Base-by-base conservation (phyloP, 2,113 vertebrate species). In the Accipiter virgatus region DNA sequence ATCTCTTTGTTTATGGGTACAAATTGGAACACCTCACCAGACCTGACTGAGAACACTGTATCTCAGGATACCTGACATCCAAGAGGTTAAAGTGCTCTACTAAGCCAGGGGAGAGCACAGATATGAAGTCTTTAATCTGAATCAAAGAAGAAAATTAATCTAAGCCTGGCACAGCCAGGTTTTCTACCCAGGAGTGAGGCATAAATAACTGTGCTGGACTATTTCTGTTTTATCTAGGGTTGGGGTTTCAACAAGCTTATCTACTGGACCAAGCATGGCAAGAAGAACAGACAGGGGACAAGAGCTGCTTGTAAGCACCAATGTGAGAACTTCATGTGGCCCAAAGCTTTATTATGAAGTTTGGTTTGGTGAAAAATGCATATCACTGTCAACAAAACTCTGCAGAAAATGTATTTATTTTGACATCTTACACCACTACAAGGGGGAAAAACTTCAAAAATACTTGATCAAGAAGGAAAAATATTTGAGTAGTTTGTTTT, bases 401-500 rank as follows among this genome's bases (percentile, higher is more conserved):
- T 65, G 8, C 19, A 77, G 27, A 79, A 86, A 58, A 40, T 11
- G 0, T 38, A 52, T 7, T 43, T 14, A 23, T 62, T 62, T 58
- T 67, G 14, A 40, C 4, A 17, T 19, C 6, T 86, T 47, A 29
- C 13, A 62, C 4, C 6, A 50, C 3, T 53, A 10, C 8, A 50
- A 10, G 3, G 5, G 7, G 5, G 7, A 10, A 66, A 70, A 52
- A 1, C 1, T 38, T 29, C 3, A 67, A 79, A 45, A 59, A 27
- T 36, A 63, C 6, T 20, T 81, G 6, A 55, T 10, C 19, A 82
- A 31, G 3, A 74, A 7, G 2, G 12, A 42, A 85, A 68, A 70
- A 17, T 6, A 21, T 17, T 42, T 50, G 5, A 36, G 4, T 89
- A 38, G 2, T 56, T 32, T 34, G 9, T 1, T 4, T 1, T 0